Conservation (phyloP, 2,888 invertebrate species). For the Parascotia fuliginaria region DNA sequence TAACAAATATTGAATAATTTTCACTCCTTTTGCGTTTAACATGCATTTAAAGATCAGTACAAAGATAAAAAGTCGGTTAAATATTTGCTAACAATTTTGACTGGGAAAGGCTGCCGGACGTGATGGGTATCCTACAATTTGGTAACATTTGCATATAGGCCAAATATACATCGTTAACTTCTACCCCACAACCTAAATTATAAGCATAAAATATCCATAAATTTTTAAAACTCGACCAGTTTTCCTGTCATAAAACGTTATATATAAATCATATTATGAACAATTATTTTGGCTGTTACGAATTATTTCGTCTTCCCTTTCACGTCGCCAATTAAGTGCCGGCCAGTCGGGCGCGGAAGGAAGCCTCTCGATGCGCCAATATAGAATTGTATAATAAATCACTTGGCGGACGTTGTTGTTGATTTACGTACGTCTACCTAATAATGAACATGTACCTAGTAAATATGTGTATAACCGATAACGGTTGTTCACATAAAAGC, state of each 20-base stretch:
- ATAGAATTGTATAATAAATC: slow-evolving; percentile 66
- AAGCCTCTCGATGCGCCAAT: slow-evolving; percentile 62
- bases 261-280: slow-evolving; percentile 66
- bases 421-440: slow-evolving; percentile 61
- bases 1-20: slow-evolving; percentile 1
- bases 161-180: slow-evolving; percentile 47
- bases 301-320: slow-evolving; percentile 67
- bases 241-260: slow-evolving; percentile 64
- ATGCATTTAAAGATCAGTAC: slow-evolving; percentile 30
- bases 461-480: slow-evolving; percentile 12
- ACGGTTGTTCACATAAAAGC: no score
- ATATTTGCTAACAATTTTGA: slow-evolving; percentile 24
- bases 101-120: slow-evolving; percentile 21
- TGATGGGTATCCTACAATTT: slow-evolving; percentile 47
- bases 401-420: slow-evolving; percentile 57
- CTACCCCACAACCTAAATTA: slow-evolving; percentile 45
- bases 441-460: slow-evolving; percentile 48
- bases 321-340: slow-evolving; percentile 63
- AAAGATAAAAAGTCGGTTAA: slow-evolving; percentile 29
- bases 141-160: slow-evolving; percentile 42
- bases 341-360: slow-evolving; percentile 62
- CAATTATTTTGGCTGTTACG: slow-evolving; percentile 61
- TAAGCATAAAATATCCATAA: slow-evolving; percentile 62
- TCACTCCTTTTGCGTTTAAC: slow-evolving; percentile 17
- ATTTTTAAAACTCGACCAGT: slow-evolving; percentile 61